These are phyloP conservation scores for Misgurnus anguillicaudatus DNA, from an alignment of 2,113 vertebrate species.

Conservation along the genomic window DNA sequence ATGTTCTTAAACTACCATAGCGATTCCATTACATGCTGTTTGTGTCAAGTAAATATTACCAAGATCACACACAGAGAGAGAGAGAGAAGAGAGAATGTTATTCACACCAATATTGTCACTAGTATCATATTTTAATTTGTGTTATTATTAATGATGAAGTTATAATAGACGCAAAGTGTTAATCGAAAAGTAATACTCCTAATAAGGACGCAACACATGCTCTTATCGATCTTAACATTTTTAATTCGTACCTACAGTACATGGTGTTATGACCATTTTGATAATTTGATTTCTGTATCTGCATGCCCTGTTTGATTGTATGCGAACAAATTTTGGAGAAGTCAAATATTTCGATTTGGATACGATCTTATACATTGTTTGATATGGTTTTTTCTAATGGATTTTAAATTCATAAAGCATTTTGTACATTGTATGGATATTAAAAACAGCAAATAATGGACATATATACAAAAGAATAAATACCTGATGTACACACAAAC, in stretches of 20 bases:
- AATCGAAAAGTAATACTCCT: slow-evolving; percentile 82
- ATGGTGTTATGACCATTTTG: slow-evolving; percentile 44
- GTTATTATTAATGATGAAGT: slow-evolving; percentile 68
- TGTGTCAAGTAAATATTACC: slow-evolving; percentile 41
- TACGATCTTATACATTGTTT: slow-evolving; percentile 99
- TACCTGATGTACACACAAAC: slow-evolving; percentile 77
- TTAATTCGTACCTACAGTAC: neutral
- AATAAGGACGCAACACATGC: slow-evolving; percentile 83
- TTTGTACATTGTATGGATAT: slow-evolving; percentile 98
- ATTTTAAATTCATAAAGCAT: slow-evolving; percentile 99
- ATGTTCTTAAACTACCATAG: slow-evolving; percentile 33
- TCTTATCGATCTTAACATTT: slow-evolving; percentile 8
- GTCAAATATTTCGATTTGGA: slow-evolving; percentile 97
- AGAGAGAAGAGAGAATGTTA: slow-evolving; percentile 18
- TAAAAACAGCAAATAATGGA: slow-evolving; percentile 82
- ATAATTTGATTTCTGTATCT: slow-evolving; percentile 71
- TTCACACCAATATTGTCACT: slow-evolving; percentile 63
- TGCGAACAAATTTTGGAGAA: slow-evolving; percentile 99
- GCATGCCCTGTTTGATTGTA: slow-evolving; percentile 99
- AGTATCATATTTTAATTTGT: slow-evolving; percentile 64
- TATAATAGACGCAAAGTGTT: slow-evolving; percentile 91
- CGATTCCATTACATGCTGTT: slow-evolving; percentile 36
- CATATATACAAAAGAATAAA: slow-evolving; percentile 78
- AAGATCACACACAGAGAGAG: neutral
- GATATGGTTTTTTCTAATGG: slow-evolving; percentile 99